A percentile compares a stretch with the other conserved stretches of the same genome.
Conservation (phyloP, 2,113 vertebrate species). For the Solea solea region DNA sequence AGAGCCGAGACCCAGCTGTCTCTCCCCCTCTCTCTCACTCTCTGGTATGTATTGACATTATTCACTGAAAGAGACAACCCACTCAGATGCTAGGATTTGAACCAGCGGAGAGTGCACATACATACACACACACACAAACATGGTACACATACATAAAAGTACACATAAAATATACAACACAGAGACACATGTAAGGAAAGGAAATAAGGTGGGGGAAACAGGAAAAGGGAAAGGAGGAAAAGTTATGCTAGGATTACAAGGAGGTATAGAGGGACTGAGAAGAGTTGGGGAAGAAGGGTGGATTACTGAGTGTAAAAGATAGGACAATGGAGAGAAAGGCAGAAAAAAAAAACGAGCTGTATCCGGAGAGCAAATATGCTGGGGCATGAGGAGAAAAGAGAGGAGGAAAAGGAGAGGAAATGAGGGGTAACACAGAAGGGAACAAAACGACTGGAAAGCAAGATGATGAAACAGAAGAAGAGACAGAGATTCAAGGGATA, state of each 20-base stretch:
- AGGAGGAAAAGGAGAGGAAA: neutral
- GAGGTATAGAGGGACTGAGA: conserved; percentile 6
- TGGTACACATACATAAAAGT: conserved; percentile 5
- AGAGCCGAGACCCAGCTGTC: conserved; percentile 30
- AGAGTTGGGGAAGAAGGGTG: conserved; percentile 9
- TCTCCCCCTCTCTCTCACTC: conserved; percentile 1
- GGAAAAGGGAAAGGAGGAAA: conserved; percentile 3
- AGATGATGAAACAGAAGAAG: neutral
- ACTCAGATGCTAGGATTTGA: conserved; percentile 55
- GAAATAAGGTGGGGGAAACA: neutral
- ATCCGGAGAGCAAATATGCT: neutral
- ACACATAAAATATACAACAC: conserved; percentile 8
- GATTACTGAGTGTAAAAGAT: neutral
- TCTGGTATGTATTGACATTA: conserved; percentile 63
- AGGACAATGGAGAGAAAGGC: neutral
- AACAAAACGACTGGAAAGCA: neutral
- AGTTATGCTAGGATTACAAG: conserved; percentile 38
- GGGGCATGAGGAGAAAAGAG: neutral
- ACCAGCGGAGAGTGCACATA: conserved; percentile 61
- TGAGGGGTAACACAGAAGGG: neutral
- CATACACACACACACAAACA: conserved; percentile 28
- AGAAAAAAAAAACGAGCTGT: neutral
- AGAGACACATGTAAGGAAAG: neutral
- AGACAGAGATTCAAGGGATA: neutral
- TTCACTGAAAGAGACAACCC: conserved; percentile 56